Percentiles rank a stretch among this genome's conserved stretches.
Evolutionary conservation across 2,888 invertebrate species (phyloP).

Genomic region (Caenorhabditis wallacei): DNA sequence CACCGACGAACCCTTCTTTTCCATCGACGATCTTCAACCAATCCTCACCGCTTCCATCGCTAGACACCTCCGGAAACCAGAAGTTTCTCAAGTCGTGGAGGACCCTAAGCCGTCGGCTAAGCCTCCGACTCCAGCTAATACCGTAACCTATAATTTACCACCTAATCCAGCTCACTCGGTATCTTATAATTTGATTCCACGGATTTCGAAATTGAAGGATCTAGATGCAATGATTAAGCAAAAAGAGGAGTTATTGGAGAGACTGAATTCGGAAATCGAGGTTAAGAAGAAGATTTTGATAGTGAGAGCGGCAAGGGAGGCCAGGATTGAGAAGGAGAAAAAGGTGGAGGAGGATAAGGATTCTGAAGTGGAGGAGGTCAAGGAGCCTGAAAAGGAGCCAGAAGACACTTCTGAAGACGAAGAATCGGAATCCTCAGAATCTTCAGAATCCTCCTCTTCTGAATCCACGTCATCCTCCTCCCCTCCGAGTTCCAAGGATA

Average conservation of each 20-base stretch:
- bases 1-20: constrained; percentile 10
- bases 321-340: neutral
- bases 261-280: constrained; percentile 39
- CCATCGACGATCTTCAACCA: constrained; percentile 17
- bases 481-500: neutral
- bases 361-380: neutral
- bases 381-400: constrained; percentile 1
- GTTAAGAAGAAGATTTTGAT: constrained; percentile 22
- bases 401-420: constrained; percentile 4
- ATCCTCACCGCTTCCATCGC: constrained; percentile 15
- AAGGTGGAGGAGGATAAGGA: neutral
- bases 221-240: constrained; percentile 46
- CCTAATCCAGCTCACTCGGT: no score
- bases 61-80: constrained; percentile 16
- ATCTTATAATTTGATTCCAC: constrained; percentile 46
- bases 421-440: neutral
- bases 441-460: constrained; percentile 1
- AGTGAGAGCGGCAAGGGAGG: neutral
- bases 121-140: no score
- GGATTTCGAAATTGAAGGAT: constrained; percentile 42
- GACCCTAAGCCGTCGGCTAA: constrained; percentile 23
- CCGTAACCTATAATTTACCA: no score
- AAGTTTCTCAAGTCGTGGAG: neutral
- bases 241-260: constrained; percentile 21
- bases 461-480: constrained; percentile 5